Conservation (phyloP, 2,888 invertebrate species). For the Hyppa rectilinea region DNA sequence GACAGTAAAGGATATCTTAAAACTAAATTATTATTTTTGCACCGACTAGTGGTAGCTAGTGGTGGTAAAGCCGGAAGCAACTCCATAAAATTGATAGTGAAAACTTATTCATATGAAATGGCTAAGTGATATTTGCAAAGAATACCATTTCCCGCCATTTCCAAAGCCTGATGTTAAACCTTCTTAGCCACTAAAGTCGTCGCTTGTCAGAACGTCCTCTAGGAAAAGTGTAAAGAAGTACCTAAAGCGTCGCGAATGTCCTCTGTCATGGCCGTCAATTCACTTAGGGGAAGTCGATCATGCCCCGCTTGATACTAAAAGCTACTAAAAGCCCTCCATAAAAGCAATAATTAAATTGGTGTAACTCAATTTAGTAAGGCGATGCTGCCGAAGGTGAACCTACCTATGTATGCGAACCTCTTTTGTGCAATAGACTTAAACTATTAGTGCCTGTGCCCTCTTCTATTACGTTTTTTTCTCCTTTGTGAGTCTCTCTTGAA, state of each 20-base stretch:
- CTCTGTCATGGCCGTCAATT: constrained; percentile 85
- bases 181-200: constrained; percentile 36
- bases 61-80: not conserved
- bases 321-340: constrained; percentile 91
- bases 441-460: constrained; percentile 45
- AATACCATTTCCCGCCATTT: constrained; percentile 18
- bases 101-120: not conserved
- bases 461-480: not conserved
- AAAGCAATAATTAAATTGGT: constrained; percentile 91
- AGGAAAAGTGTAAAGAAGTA: constrained; percentile 71
- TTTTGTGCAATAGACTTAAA: constrained; percentile 59
- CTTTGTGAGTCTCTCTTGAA: constrained; percentile 1
- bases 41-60: too few species aligned
- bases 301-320: constrained; percentile 89
- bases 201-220: constrained; percentile 35
- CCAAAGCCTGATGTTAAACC: constrained; percentile 27
- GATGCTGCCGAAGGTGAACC: constrained; percentile 82
- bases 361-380: constrained; percentile 89
- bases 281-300: constrained; percentile 89
- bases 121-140: not conserved
- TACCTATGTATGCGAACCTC: constrained; percentile 60
- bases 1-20: not conserved
- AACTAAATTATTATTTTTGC: too few species aligned
- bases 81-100: not conserved
- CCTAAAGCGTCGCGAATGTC: constrained; percentile 76